Evolutionary conservation across 2,888 invertebrate species (phyloP).

Genomic region (Caenorhabditis sp.): DNA sequence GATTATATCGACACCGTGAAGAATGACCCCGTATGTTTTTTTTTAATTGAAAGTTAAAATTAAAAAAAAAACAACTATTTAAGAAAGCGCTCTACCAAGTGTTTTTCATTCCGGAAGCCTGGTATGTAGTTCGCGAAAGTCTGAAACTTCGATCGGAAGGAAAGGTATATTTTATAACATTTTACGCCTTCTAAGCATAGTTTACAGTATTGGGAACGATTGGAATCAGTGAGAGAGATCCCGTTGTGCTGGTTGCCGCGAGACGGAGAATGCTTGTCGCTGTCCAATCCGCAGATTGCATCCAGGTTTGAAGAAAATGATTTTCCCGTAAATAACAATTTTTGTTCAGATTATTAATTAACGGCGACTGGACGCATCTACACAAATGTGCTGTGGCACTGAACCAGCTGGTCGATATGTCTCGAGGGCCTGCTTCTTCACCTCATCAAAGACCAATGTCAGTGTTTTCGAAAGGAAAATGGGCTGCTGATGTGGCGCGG

Average conservation of each 20-base stretch:
- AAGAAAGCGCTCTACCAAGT: constrained; percentile 72
- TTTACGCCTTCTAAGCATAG: too few relatives aligned
- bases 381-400: constrained; percentile 69
- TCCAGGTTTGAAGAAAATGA: constrained; percentile 54
- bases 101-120: constrained; percentile 75
- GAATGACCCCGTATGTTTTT: constrained; percentile 52
- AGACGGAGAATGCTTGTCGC: constrained; percentile 70
- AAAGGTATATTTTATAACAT: constrained; percentile 31
- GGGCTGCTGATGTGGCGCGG: constrained; percentile 68
- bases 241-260: constrained; percentile 73
- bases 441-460: constrained; percentile 54
- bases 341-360: constrained; percentile 64
- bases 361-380: constrained; percentile 72
- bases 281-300: constrained; percentile 67
- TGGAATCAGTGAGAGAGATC: constrained; percentile 72
- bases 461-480: constrained; percentile 68
- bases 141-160: constrained; percentile 64
- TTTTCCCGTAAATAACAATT: too few relatives aligned
- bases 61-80: too few relatives aligned
- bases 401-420: constrained; percentile 62
- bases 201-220: constrained; percentile 65
- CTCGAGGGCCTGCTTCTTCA: constrained; percentile 32
- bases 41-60: too few relatives aligned
- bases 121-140: constrained; percentile 73
- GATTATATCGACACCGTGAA: constrained; percentile 65